Conservation (phyloP, 2,797 vertebrate species). For the Morus bassanus region DNA sequence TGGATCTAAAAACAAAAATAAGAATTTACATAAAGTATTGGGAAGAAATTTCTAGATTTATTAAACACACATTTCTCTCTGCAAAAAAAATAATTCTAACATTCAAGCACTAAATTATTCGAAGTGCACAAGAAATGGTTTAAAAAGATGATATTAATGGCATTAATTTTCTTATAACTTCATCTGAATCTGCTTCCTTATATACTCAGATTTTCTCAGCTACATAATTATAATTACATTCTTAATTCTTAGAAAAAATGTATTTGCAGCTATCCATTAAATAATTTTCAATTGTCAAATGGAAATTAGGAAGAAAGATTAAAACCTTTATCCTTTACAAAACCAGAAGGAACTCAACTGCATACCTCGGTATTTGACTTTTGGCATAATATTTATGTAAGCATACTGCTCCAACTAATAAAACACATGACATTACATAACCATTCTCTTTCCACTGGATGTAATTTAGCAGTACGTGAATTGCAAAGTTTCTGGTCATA, state of each 20-base stretch:
- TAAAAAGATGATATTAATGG: neutral
- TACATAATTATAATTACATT: slow-evolving; percentile 60
- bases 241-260: slow-evolving; percentile 5
- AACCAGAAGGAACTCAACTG: neutral
- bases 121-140: slow-evolving; percentile 12
- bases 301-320: neutral
- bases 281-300: slow-evolving; percentile 41
- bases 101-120: neutral
- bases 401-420: neutral
- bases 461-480: neutral
- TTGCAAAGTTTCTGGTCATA: neutral
- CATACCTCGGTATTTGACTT: neutral
- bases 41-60: neutral
- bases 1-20: slow-evolving; percentile 24
- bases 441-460: neutral
- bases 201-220: slow-evolving; percentile 12
- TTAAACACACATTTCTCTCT: neutral
- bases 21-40: neutral
- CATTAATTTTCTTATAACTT: slow-evolving; percentile 23
- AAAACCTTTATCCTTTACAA: slow-evolving; percentile 22
- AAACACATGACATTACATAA: neutral
- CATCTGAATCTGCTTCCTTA: slow-evolving; percentile 27
- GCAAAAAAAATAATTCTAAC: neutral
- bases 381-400: neutral
- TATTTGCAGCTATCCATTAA: slow-evolving; percentile 9